Conservation (phyloP, 2,113 vertebrate genomes). For the Leptobrachium leishanense region DNA sequence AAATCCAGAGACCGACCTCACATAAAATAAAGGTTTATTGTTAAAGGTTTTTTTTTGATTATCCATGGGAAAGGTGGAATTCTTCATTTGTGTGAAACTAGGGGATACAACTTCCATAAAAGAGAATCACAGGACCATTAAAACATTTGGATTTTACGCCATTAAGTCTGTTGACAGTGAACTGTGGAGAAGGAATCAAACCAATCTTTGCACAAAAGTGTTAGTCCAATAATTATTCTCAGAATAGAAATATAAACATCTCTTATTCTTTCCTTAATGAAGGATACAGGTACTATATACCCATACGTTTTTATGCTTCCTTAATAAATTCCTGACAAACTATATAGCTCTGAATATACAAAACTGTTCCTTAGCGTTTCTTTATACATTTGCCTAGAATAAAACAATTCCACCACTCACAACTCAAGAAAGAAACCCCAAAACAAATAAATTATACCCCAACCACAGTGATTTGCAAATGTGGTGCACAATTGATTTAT, state of each 20-base stretch:
- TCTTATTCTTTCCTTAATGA: too few species aligned
- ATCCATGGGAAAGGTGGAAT: conserved; percentile 20
- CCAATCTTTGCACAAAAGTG: neutral
- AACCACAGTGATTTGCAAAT: too few species aligned
- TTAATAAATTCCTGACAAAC: neutral
- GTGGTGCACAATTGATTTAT: too few species aligned
- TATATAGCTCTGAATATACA: neutral
- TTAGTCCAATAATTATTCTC: too few species aligned
- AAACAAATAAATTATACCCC: too few species aligned
- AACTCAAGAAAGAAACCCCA: too few species aligned
- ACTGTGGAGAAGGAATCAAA: neutral
- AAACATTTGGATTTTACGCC: conserved; percentile 7
- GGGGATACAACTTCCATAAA: conserved; percentile 16
- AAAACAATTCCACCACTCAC: too few species aligned
- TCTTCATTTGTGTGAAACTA: conserved; percentile 27
- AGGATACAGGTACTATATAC: neutral
- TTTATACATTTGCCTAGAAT: too few species aligned
- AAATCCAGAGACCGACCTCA: conserved; percentile 28
- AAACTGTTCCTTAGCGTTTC: neutral
- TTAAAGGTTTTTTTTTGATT: conserved; percentile 2
- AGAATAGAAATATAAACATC: too few species aligned
- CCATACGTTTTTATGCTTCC: neutral
- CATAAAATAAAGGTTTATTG: conserved; percentile 32
- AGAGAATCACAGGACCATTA: conserved; percentile 22
- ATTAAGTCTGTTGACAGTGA: neutral